Conservation (phyloP, 2,797 vertebrate species). For the Selene dorsalis region DNA sequence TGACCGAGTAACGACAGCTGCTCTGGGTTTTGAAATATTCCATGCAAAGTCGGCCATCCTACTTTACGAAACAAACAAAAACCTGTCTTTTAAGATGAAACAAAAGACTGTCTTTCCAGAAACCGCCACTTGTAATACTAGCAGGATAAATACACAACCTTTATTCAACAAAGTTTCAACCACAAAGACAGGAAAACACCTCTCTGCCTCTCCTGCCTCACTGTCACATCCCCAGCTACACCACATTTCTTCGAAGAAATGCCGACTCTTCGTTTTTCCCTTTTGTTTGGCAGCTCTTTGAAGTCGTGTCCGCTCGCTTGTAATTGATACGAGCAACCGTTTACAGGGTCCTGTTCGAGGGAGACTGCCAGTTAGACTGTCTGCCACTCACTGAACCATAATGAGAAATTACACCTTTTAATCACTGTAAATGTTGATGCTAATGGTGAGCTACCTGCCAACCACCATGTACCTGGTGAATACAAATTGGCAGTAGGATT, state of each 20-base stretch:
- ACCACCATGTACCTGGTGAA: conserved; percentile 58
- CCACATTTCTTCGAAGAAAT: conserved; percentile 31
- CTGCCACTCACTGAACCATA: conserved; percentile 49
- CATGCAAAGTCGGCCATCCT: no score
- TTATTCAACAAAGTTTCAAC: background rate
- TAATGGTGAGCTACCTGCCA: conserved; percentile 73
- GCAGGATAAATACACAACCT: background rate
- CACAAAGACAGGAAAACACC: conserved; percentile 11
- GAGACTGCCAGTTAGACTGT: conserved; percentile 64
- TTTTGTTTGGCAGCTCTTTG: conserved; percentile 60
- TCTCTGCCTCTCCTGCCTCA: background rate
- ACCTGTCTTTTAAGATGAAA: background rate
- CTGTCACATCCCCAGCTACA: conserved; percentile 18
- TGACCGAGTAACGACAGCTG: background rate
- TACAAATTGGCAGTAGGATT: conserved; percentile 46
- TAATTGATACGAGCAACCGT: conserved; percentile 67
- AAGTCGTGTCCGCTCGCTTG: conserved; percentile 55
- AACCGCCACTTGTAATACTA: background rate
- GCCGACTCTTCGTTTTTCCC: conserved; percentile 41
- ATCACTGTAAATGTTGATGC: conserved; percentile 66
- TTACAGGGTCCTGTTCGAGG: conserved; percentile 57
- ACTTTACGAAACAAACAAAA: background rate
- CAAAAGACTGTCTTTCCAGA: background rate
- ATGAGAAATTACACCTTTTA: conserved; percentile 71
- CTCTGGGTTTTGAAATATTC: background rate